These are phyloP conservation scores for Pocillopora verrucosa DNA, from an alignment of 64 coral and sea anemone species.

Conservation along the genomic window DNA sequence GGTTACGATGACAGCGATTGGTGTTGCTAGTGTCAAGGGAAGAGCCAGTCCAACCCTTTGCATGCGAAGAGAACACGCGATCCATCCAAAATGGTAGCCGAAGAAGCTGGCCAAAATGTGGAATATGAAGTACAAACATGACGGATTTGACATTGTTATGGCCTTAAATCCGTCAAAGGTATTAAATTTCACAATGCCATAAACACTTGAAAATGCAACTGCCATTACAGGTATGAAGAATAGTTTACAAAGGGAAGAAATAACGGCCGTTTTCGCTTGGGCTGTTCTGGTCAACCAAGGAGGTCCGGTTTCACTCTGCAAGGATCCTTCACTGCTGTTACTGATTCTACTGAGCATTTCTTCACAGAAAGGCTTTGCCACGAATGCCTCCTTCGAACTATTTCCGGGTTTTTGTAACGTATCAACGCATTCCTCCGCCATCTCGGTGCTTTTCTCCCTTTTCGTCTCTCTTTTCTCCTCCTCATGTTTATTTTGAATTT, in stretches of 20 bases:
- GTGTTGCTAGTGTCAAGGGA: constrained; percentile 56
- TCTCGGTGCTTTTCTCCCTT: too few species aligned
- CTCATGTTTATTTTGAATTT: neutral
- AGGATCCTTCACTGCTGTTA: neutral
- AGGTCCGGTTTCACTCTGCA: neutral
- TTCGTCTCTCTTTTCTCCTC: too few species aligned
- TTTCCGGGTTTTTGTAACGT: too few species aligned
- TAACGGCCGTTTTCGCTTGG: constrained; percentile 43
- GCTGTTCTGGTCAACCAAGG: neutral
- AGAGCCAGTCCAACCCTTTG: constrained; percentile 43
- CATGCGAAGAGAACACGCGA: constrained; percentile 51
- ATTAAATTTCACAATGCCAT: neutral
- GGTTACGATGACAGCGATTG: neutral
- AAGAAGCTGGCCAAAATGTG: constrained; percentile 45
- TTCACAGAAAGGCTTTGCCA: neutral
- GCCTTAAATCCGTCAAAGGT: constrained; percentile 15
- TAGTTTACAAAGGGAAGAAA: constrained; percentile 37
- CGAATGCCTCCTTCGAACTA: neutral
- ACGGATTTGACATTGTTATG: constrained; percentile 4
- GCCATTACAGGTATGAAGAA: constrained; percentile 17
- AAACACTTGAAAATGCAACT: neutral
- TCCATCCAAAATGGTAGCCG: constrained; percentile 63
- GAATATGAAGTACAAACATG: constrained; percentile 14
- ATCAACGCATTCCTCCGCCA: too few species aligned
- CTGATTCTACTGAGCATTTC: neutral